Conservation (phyloP, 2,888 invertebrate species). For the Eupsilia transversa region DNA sequence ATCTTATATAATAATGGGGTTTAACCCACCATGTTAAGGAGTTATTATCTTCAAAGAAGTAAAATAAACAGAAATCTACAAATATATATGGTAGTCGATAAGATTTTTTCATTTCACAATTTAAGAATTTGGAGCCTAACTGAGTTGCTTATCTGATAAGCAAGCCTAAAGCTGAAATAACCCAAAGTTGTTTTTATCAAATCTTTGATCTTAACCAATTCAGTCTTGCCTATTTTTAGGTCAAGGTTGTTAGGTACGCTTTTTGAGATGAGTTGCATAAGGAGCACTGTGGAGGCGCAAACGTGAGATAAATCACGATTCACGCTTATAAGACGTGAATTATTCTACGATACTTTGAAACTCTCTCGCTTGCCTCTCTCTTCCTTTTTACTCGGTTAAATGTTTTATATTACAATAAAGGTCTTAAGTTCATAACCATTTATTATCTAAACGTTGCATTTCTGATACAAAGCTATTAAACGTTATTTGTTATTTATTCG, state of each 20-base stretch:
- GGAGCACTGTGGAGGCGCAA: constrained; percentile 33
- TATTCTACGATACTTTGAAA: constrained; percentile 34
- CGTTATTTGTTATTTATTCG: neutral
- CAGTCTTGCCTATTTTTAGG: constrained; percentile 15
- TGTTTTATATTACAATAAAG: neutral
- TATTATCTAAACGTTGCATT: neutral
- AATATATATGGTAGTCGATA: neutral
- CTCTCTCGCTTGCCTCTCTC: neutral
- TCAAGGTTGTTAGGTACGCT: constrained; percentile 39
- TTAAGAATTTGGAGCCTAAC: constrained; percentile 1
- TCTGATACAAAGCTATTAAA: neutral
- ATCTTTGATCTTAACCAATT: constrained; percentile 43
- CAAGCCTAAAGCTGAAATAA: constrained; percentile 14
- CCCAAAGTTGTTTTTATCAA: constrained; percentile 19
- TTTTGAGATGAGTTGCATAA: constrained; percentile 48
- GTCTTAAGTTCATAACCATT: neutral
- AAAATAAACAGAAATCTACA: neutral
- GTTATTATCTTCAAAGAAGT: neutral
- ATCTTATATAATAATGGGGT: constrained; percentile 2
- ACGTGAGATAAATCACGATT: constrained; percentile 45
- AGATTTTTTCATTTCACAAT: constrained; percentile 19
- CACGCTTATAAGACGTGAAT: constrained; percentile 31
- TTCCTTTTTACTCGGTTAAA: neutral
- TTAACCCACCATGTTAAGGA: neutral
- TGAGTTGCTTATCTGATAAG: constrained; percentile 12